Percentiles rank a stretch among this genome's conserved stretches.
Conservation (phyloP, 2,113 vertebrate species). For the Hyaena hyaena region DNA sequence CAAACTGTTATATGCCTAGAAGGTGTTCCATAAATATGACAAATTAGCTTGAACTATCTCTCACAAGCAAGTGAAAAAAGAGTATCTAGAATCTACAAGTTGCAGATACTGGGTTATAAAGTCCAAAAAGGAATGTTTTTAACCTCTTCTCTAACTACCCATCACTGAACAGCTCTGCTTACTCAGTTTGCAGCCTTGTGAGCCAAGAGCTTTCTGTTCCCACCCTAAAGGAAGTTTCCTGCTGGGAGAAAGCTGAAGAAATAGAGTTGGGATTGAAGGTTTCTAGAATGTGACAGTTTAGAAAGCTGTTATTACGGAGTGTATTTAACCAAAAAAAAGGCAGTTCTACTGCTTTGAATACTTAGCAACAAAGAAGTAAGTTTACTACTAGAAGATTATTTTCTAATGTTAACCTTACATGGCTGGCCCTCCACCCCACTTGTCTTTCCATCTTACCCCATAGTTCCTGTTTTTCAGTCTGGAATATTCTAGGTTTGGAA, state of each 20-base stretch:
- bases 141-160: neutral
- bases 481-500: conserved; percentile 50
- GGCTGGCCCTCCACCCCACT: neutral
- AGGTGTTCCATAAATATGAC: neutral
- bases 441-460: neutral
- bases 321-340: neutral
- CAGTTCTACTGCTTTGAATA: conserved; percentile 48
- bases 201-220: conserved; percentile 7
- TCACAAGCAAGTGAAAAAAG: conserved; percentile 22
- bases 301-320: conserved; percentile 60
- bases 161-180: neutral
- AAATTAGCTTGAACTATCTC: neutral
- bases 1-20: neutral
- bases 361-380: neutral
- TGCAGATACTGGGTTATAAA: neutral
- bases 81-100: conserved; percentile 7
- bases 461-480: conserved; percentile 41
- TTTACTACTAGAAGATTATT: conserved; percentile 29
- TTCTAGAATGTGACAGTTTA: conserved; percentile 18
- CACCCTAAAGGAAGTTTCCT: conserved; percentile 37
- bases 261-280: conserved; percentile 9
- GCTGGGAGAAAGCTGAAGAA: conserved; percentile 36
- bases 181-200: neutral
- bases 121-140: neutral
- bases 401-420: conserved; percentile 37